Evolutionary conservation across 2,888 invertebrate genomes (phyloP), one percentile per base, ranked within the genome.

Genomic region (Pyrocoelia pectoralis): DNA sequence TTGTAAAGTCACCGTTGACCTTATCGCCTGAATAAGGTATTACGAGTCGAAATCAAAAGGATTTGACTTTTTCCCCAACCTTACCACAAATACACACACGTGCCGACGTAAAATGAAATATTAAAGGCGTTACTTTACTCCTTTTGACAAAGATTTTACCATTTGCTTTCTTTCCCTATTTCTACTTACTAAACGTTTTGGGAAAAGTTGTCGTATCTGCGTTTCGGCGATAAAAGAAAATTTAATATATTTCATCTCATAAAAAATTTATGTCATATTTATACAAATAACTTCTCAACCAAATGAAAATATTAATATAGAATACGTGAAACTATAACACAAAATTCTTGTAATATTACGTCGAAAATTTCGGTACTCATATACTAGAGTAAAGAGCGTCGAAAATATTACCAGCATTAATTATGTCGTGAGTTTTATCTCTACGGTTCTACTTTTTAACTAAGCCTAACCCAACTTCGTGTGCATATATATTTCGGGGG

Each of bases 191-290:
- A 38, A 41, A 43, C 24, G 54, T 50, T 63, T 54, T 10, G 33
- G 29, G 24, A 28, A 55, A 41, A 28, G 46, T 51, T 63, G 53
- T 50, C 62, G 58, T 52, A 58, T 63, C 63, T 58, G 63, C 58
- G 54, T 58, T 48, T 14, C 41, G 14, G 50, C 58, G 63, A 63
- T 63, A 63, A 63, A 63, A 54, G 29, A 15, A 56, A 24, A 29
- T 50, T 58, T 58, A 51, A 63, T 62, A 63, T 57, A 63, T 63
- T 48, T 63, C 38, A 33, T 24, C 19, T 18, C 28, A 48, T 24
- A 60, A 48, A 54, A 18, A 46, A 46, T 46, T 48, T 55, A 19
- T 15, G 9, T 49, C 19, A 18, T 50, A 50, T 50, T 57, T 57
- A 41, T 59, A 59, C 52, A 59, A 59, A 48, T 29, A 53, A 49